A percentile compares a stretch with the other conserved stretches of the same genome.
Conservation (phyloP, 92 coral and sea anemone genomes). For the Porites divaricata region DNA sequence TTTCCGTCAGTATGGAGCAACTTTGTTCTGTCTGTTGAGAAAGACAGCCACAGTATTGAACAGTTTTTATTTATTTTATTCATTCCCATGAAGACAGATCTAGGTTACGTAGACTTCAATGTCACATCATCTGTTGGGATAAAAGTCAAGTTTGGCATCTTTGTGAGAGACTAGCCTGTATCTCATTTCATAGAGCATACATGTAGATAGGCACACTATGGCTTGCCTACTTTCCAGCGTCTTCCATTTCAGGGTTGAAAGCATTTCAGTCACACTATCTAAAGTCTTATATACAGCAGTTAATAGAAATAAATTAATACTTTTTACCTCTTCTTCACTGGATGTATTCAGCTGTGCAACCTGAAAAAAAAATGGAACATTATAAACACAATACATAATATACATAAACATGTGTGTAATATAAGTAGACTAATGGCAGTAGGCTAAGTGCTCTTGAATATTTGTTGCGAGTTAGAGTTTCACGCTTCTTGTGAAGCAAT, state of each 20-base stretch:
- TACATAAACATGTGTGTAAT: too few relatives aligned
- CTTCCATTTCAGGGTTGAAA: too few relatives aligned
- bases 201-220: background rate
- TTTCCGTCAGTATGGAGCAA: conserved; percentile 4
- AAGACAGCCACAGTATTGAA: background rate
- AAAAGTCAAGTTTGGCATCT: background rate
- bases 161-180: background rate
- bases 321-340: background rate
- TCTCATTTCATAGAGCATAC: background rate
- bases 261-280: background rate
- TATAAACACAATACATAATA: too few relatives aligned
- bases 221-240: background rate
- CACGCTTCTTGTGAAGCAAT: too few relatives aligned
- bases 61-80: too few relatives aligned
- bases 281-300: background rate
- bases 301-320: background rate
- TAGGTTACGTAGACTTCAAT: background rate
- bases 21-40: background rate
- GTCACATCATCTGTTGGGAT: conserved; percentile 3
- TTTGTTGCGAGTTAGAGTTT: too few relatives aligned
- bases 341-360: background rate
- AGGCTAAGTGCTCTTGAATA: background rate
- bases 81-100: too few relatives aligned
- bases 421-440: background rate
- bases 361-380: background rate